Percentiles rank a stretch among this genome's conserved stretches.
These are phyloP conservation scores for Vanacampus margaritifer DNA, from an alignment of 2,113 vertebrate genomes.

Conservation along the genomic window DNA sequence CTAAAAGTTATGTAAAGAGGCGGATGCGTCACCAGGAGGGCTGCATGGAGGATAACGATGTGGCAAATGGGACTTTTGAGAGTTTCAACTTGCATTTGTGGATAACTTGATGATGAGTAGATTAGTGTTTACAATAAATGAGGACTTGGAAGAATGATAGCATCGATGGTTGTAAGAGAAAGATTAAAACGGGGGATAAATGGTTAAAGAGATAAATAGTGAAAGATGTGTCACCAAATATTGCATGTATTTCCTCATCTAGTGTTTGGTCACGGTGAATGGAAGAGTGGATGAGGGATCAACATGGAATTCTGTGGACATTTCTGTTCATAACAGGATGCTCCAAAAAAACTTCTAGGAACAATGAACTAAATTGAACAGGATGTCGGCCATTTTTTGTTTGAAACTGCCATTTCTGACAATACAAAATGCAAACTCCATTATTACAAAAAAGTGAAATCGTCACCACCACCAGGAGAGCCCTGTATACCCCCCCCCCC, in stretches of 20 bases:
- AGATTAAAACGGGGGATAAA: background rate
- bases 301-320: too few relatives aligned
- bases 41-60: background rate
- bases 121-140: conserved; percentile 6
- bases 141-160: conserved; percentile 2
- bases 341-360: too few relatives aligned
- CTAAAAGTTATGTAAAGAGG: conserved; percentile 33
- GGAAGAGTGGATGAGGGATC: background rate
- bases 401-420: too few relatives aligned
- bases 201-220: background rate
- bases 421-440: too few relatives aligned
- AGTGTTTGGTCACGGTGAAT: background rate
- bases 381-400: too few relatives aligned
- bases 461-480: conserved; percentile 2
- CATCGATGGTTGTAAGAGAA: background rate
- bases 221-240: background rate
- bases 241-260: background rate
- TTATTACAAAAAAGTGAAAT: background rate
- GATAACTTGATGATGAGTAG: conserved; percentile 2
- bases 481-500: conserved; percentile 7
- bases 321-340: too few relatives aligned
- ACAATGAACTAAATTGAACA: too few relatives aligned
- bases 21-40: conserved; percentile 14
- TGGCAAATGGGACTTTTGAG: conserved; percentile 3
- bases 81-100: conserved; percentile 14